A percentile compares a stretch with the other conserved stretches of the same genome.
phyloP scores from a whole-genome alignment of 2,797 vertebrate genomes.

The Parotocinclus haroldoi region DNA sequence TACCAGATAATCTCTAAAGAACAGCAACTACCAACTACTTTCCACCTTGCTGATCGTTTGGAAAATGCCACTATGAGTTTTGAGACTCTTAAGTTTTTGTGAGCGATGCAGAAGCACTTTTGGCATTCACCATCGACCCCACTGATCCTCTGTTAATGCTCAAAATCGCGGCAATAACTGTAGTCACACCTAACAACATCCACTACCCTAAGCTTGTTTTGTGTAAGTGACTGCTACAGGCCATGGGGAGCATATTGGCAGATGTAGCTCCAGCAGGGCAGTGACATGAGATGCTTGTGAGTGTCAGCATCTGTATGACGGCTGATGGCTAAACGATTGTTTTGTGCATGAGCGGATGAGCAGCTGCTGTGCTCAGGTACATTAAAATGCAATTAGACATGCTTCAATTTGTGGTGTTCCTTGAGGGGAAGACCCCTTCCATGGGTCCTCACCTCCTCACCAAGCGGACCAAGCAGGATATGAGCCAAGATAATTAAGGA shows the following conservation, averaged over 20 bases:
- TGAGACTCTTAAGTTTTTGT: neutral
- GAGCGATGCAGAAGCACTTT: neutral
- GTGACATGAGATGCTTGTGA: neutral
- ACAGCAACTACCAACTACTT: no score
- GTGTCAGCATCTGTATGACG: conserved; percentile 10
- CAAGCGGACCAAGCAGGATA: neutral
- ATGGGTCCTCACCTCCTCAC: conserved; percentile 27
- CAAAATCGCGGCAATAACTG: neutral
- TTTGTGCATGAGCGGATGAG: conserved; percentile 21
- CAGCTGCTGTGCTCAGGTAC: conserved; percentile 44
- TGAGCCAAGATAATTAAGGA: conserved; percentile 8
- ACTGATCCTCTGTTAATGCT: neutral
- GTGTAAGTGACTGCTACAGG: conserved; percentile 6
- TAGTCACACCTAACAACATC: neutral
- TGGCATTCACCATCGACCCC: neutral
- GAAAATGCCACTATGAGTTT: no score
- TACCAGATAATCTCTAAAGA: no score
- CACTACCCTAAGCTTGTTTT: neutral
- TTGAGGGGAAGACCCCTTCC: conserved; percentile 18
- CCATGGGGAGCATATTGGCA: conserved; percentile 12
- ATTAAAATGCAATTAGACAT: conserved; percentile 47
- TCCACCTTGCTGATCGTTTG: no score
- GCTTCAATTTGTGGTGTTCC: conserved; percentile 39
- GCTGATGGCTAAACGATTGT: no score
- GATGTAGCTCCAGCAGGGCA: conserved; percentile 23